Evolutionary conservation across 2,797 vertebrate genomes (phyloP), one percentile per base, ranked within the genome.

Genomic region (Poecilia gillii): DNA sequence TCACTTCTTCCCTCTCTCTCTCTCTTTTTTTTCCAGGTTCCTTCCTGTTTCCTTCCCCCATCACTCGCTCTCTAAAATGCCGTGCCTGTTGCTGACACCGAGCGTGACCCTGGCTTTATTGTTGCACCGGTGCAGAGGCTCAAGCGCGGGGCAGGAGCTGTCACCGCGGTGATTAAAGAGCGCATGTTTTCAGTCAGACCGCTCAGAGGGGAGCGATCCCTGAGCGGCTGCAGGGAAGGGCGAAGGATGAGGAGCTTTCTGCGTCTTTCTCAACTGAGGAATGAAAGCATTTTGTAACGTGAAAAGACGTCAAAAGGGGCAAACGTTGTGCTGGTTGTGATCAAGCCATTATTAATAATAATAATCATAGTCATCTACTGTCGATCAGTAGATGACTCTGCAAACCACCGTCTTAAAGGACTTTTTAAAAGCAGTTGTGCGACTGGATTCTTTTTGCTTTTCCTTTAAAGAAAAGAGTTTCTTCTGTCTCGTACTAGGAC

Each of bases 31-130:
- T 59, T 25, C 18, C 28, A 66, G 23, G 46, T 80, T 41, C 23
- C 36, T 6, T 46, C 78, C 66, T 72, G 53, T 57, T 75, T 70
- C 64, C 72, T 79, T 66, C 43, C 45, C 43, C 74, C 68, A 55
- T 74, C 46, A 0, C 76, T 87, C 84, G 78, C 87, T 89, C 87
- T 86, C 85, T 85, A 83, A 91, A 90, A 91, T 89, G 84, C 91
- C 88, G 88, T 75, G 90, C 92, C 90, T 85, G 89, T 83, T 84
- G 88, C 90, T 93, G 91, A 93, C 92, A 93, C 93, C 78, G 89
- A 93, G 94, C 82, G 80, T 95, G 95, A 96, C 94, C 95, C 91
- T 87, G 92, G 90, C 86, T 94, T 94, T 94, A 94, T 95, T 95
- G 92, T 94, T 93, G 92, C 85, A 88, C 83, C 4, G 49, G 91